Base-by-base conservation (phyloP, 2,888 invertebrate species). In the Dryocosmus kuriphilus region DNA sequence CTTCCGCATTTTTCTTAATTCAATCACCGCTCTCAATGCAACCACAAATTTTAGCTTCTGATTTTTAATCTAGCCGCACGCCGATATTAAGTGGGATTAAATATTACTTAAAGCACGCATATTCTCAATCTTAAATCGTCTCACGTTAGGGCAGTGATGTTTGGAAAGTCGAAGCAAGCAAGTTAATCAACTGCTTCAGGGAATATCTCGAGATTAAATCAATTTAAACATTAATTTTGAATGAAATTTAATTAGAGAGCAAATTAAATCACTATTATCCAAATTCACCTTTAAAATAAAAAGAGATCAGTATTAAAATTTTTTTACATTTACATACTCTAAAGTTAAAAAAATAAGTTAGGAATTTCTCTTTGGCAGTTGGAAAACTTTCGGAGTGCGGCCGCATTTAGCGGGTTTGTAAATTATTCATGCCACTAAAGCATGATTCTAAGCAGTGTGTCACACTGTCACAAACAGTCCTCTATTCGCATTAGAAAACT, bases 111-210 rank as follows among this genome's bases (percentile, higher is more conserved):
- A 71, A 71, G 22, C 57, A 24, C 51, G 8, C 30, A 30, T 27
- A 71, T 71, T 67, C n/a, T 65, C 65, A 71, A 71, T n/a, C 71
- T 51, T 51, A 71, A 51, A 41, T 71, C 71, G 71, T 71, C 30
- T 51, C 71, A 71, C 30, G 30, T 67, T 51, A 1, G 51, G 71
- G 71, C 71, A 71, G 71, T 71, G 71, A 71, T 71, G 16, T 9
- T 51, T 71, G 71, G 30, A 71, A 51, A 27, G 46, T 51, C 30
- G 46, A 67, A 51, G 30, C 30, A 30, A 19, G 30, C 51, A 71
- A 71, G 71, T 71, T 71, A 30, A 8, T 71, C 71, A 71, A 71
- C 51, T 71, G 30, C 71, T 51, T 46, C n/a, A 71, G n/a, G 30
- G 51, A 67, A 57, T 27, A 57, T 57, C 24, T 57, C 24, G 30